Base-by-base conservation (phyloP, 2,113 vertebrate genomes). In the Oreochromis aureus region DNA sequence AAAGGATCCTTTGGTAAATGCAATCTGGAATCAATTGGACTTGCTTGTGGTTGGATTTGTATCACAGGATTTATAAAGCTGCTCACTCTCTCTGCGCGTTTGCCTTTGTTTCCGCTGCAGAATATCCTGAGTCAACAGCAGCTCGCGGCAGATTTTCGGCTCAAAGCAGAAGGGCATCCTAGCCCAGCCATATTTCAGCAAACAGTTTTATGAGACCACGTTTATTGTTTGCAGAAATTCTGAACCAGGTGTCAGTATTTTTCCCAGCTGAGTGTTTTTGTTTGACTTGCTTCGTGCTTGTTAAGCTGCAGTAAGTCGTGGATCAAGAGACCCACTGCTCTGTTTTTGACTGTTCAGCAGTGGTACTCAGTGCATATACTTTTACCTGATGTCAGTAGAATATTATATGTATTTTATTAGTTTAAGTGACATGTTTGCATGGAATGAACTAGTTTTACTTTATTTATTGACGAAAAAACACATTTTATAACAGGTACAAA, bases 21-120 rank as follows among this genome's bases (percentile, higher is more conserved):
- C 46, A 89, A 82, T 86, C 73, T 84, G 73, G 41, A 82, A 91
- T 92, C 88, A 84, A 84, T 88, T 22, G 81, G 54, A 73, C 63
- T 85, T 76, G 48, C 80, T 83, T 88, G 82, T 56, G 90, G 85
- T 84, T 84, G 76, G 73, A 89, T 86, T 85, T 89, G 63, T 80
- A 66, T 87, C 76, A 12, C 1, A 85, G 84, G 58, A 73, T 91
- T 92, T 87, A 89, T 91, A 79, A 56, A 89, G 79, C 46, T 44
- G 66, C 85, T 87, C 51, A 1, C 83, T 71, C 69, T 78, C 22
- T 79, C 22, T 85, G 51, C 58, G 48, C 56, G 7, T 51, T 83
- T 34, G 53, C 80, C 53, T 91, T 69, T 76, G 36, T 69, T 88
- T 89, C 69, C 80, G 69, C 36, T 3, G n/a, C 66, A 56, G 82